These are phyloP conservation scores for Aldabrachelys gigantea DNA, from an alignment of 2,113 vertebrate species.

Conservation along the genomic window DNA sequence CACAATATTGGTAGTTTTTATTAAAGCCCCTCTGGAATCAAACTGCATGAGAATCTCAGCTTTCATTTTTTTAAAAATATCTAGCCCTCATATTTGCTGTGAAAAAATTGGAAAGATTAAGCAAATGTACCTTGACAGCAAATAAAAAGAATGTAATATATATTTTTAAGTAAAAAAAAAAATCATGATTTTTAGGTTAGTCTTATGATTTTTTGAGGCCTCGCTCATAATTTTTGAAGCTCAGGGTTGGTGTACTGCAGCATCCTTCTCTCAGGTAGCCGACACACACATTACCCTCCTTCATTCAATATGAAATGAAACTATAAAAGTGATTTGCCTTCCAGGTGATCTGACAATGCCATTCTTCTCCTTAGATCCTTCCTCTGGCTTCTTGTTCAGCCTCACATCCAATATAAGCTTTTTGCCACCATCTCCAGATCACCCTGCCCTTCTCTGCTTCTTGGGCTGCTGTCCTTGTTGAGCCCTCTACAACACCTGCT, in stretches of 20 bases:
- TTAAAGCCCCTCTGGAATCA: neutral
- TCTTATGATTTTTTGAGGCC: neutral
- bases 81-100: neutral
- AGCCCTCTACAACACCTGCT: neutral
- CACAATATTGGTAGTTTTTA: neutral
- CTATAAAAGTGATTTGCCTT: neutral
- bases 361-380: neutral
- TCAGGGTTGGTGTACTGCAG: neutral
- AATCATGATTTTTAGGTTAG: neutral
- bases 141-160: neutral
- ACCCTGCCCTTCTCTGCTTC: neutral
- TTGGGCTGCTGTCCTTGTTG: neutral
- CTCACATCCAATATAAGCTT: neutral
- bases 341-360: neutral
- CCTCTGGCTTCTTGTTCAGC: neutral
- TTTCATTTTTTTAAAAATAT: neutral
- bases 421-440: neutral
- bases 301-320: neutral
- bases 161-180: neutral
- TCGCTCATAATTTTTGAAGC: neutral
- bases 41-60: too few species aligned
- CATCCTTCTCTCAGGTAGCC: neutral
- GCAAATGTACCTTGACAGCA: neutral
- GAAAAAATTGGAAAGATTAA: neutral
- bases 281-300: neutral